Conservation (phyloP, 2,113 vertebrate species). For the Dipodomys merriami region DNA sequence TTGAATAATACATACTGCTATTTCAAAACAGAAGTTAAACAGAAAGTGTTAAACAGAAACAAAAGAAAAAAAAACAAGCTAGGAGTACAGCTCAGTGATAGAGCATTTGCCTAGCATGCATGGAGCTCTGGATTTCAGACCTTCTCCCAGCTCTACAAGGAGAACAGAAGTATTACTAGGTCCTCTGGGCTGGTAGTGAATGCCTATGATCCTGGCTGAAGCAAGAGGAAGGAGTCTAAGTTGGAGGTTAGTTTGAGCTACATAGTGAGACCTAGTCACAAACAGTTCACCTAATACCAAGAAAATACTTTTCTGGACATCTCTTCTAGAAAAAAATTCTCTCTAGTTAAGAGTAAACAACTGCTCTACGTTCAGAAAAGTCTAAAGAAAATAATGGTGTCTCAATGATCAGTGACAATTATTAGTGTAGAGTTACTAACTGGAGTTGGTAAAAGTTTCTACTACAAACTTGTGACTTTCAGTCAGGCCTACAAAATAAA, state of each 20-base stretch:
- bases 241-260: background rate
- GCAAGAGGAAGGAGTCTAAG: background rate
- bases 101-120: no score
- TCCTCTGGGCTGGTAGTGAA: background rate
- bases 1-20: background rate
- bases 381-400: background rate
- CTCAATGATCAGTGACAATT: background rate
- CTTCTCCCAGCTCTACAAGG: background rate
- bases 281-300: background rate
- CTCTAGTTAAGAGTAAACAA: constrained; percentile 10
- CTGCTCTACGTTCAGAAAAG: background rate
- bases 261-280: background rate
- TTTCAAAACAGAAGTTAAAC: background rate
- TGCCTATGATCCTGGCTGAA: background rate
- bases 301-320: background rate
- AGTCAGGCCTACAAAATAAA: background rate
- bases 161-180: background rate
- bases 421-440: no score
- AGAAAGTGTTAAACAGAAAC: background rate
- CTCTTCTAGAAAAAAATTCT: background rate
- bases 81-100: no score
- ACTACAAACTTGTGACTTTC: constrained; percentile 33
- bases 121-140: background rate
- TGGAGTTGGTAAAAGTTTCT: background rate
- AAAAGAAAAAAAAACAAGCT: background rate